phyloP scores from a whole-genome alignment of 2,888 invertebrate genomes.

The Sinohyriopsis cumingii region DNA sequence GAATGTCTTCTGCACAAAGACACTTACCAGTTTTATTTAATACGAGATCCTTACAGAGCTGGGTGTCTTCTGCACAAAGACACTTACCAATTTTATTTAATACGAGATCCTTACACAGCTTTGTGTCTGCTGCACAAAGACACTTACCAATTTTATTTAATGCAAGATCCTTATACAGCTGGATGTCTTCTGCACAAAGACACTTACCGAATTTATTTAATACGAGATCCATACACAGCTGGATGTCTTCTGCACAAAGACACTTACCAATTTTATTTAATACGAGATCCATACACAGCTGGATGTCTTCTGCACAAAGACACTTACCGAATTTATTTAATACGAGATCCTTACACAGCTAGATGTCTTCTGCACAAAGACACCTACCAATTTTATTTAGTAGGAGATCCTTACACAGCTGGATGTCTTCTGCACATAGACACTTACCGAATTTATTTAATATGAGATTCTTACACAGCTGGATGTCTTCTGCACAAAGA shows the following conservation, averaged over 20 bases:
- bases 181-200: conserved; percentile 85
- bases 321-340: conserved; percentile 77
- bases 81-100: conserved; percentile 77
- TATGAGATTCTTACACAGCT: conserved; percentile 86
- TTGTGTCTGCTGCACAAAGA: conserved; percentile 85
- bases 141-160: conserved; percentile 77
- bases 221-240: conserved; percentile 86
- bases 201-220: conserved; percentile 77
- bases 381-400: conserved; percentile 77
- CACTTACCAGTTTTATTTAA: conserved; percentile 77
- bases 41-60: conserved; percentile 86
- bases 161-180: conserved; percentile 86
- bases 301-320: conserved; percentile 85
- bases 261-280: conserved; percentile 77
- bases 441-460: conserved; percentile 77
- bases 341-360: conserved; percentile 86
- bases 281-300: conserved; percentile 86
- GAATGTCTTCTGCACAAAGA: conserved; percentile 85
- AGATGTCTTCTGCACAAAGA: conserved; percentile 85
- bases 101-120: conserved; percentile 86
- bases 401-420: conserved; percentile 86
- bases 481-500: conserved; percentile 85
- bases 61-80: conserved; percentile 85
- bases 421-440: conserved; percentile 85
- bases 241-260: conserved; percentile 85